Evolutionary conservation across 2,797 vertebrate genomes (phyloP), one percentile per base, ranked within the genome.

Genomic region (Chrosomus eos): DNA sequence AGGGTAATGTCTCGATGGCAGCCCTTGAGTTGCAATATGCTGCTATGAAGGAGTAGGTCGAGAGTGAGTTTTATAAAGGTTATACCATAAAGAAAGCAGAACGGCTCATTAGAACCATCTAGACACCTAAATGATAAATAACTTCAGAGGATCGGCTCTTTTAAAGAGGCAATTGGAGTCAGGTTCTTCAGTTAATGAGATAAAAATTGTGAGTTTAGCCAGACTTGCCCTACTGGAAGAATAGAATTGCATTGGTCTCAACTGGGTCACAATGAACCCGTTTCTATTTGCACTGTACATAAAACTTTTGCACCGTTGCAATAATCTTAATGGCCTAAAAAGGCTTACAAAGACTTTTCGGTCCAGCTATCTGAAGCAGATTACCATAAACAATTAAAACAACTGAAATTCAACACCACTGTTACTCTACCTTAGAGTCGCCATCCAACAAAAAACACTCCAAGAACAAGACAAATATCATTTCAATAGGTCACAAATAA

Each of bases 121-220:
- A 60, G 23, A 38, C 38, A 77, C 53, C 36, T n/a, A 36, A 55
- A 55, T 55, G 73, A 75, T 75, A 75, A 75, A 75, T 75, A 75
- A 36, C 73, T 55, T 75, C 11, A 36, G 51, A 75, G 73, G 51
- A 38, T n/a, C 7, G 0, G 31, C 53, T 75, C 9, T n/a, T 55
- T 16, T 55, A 55, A 75, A 75, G 21, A 55, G 11, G 31, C 7
- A 55, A 36, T 16, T 36, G 48, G 31, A 55, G 51, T 55, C 48
- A 18, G 28, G 26, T 18, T 31, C 6, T 31, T 31, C 60, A 36
- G 11, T 36, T 55, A 75, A 75, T 55, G 31, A 55, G 51, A 55
- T 75, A n/a, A 36, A 75, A n/a, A 53, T 16, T 55, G 19, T n/a
- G 72, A 53, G 31, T 55, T 75, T 55, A 36, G 7, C 51, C 60